Base-by-base conservation (phyloP, 2,888 invertebrate genomes). In the Platerodrilus igneus region DNA sequence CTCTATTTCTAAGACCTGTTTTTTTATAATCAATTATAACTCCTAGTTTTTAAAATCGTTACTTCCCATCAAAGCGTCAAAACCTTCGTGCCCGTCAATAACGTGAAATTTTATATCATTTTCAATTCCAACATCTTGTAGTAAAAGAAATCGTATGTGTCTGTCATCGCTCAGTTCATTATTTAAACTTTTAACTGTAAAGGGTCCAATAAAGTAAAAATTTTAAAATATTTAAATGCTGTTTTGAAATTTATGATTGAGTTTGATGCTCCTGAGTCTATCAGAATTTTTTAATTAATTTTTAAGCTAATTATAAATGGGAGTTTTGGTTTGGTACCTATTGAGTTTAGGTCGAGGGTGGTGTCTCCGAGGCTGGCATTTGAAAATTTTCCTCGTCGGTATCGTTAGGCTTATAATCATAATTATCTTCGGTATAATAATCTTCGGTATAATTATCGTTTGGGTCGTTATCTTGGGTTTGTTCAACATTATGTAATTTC, bases 171-270 rank as follows among this genome's bases (percentile, higher is more conserved):
- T 28, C 3, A 30, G 16, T 8, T 30, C 31, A 10, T 29, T 17
- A 2, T 22, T 25, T 25, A 39, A 14, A 11, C 22, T 21, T 26
- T 34, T 43, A 8, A 43, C 31, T 8, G 37, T 16, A 16, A 45
- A 41, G 1, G 28, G 23, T 37, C 41, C 34, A 15, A 26, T 15
- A 27, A 36, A 46, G 16, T 33, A 19, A 22, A 28, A 16, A 15
- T 35, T 25, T 29, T 6, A 33, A 46, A 46, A 22, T 36, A 27
- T 1, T 28, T 6, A 7, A 28, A 10, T 8, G 42, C 46, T 2
- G 34, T 20, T 10, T 16, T 26, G 5, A 40, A 30, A 17, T 46
- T 46, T 2, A 42, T 43, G n/a, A 43, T 43, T 3, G 37, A 43
- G 19, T 41, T 41, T 0, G 43, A 38, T 1, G 47, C 40, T 11